Conservation (phyloP, 2,797 vertebrate species). For the Allobates femoralis region DNA sequence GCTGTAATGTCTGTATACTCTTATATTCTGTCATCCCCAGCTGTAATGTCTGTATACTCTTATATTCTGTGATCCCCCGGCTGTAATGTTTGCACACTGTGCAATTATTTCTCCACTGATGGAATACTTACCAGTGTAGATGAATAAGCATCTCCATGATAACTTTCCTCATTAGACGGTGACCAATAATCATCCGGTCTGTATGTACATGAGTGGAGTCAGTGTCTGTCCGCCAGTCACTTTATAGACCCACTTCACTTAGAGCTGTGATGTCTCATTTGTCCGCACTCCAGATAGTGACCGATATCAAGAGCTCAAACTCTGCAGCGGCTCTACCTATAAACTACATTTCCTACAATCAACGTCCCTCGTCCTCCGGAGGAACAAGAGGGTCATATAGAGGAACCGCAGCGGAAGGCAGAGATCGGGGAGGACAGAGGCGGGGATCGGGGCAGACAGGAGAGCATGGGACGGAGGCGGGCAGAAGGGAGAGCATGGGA, state of each 20-base stretch:
- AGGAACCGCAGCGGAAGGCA: not conserved
- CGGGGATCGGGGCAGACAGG: not conserved
- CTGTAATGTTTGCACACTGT: no score
- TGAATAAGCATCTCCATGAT: not conserved
- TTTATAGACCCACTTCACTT: constrained; percentile 28
- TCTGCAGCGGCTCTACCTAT: constrained; percentile 1
- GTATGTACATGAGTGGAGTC: no score
- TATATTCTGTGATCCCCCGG: no score
- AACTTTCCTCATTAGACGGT: not conserved
- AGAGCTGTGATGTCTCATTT: constrained; percentile 36
- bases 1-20: no score
- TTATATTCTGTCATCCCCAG: no score
- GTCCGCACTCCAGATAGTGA: constrained; percentile 25
- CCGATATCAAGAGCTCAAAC: constrained; percentile 21
- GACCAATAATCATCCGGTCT: not conserved
- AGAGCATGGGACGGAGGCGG: no score
- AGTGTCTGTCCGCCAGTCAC: not conserved
- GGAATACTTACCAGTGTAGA: not conserved
- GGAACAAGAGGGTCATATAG: constrained; percentile 1
- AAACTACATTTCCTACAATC: constrained; percentile 38
- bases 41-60: no score
- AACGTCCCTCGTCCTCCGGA: not conserved
- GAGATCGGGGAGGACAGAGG: no score
- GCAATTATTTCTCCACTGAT: no score
- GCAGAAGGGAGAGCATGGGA: no score